Base-by-base conservation (phyloP, 1,140 invertebrate species). In the Triops longicaudatus region DNA sequence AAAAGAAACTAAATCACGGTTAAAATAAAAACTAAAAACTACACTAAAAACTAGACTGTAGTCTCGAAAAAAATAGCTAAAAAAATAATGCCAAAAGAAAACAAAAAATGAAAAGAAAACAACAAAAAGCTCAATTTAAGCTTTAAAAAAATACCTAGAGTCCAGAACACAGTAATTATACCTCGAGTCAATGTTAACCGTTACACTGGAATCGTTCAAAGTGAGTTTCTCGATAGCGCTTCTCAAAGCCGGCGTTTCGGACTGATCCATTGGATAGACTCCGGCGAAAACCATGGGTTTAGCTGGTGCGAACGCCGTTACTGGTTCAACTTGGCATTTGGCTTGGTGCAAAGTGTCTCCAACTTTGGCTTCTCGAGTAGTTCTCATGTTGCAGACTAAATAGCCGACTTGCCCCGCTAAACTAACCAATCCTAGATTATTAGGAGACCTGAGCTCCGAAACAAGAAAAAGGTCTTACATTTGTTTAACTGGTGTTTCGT, bases 281-380 rank as follows among this genome's bases (percentile, higher is more conserved):
- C 97, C 97, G 79, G 96, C 94, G 86, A 92, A 98, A 7, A 98
- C 95, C 90, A 98, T 96, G 14, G 97, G 92, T 82, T 91, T 91
- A 9, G 91, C 86, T 31, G 87, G 85, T 80, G 88, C 86, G 82
- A 96, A 93, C 37, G 88, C 89, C 37, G 86, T 82, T 37, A 94
- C 82, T 11, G 90, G 84, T 80, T 90, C 78, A 2, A 87, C 87
- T 0, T 92, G 88, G 12, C 83, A 81, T 73, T 76, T 78, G 77
- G 86, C 86, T 7, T 88, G 83, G 84, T 89, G 87, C n/a, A 97
- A 84, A 6, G 95, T 97, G 82, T 97, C 95, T 3, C 95, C 95
- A 73, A 97, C 90, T 78, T 88, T 82, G 2, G 92, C 92, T 84
- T 97, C 95, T 78, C 89, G 87, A 11, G 89, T 88, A 72, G 88